Evolutionary conservation across 2,888 invertebrate species (phyloP).

Genomic region (Elaeidobius kamerunicus): DNA sequence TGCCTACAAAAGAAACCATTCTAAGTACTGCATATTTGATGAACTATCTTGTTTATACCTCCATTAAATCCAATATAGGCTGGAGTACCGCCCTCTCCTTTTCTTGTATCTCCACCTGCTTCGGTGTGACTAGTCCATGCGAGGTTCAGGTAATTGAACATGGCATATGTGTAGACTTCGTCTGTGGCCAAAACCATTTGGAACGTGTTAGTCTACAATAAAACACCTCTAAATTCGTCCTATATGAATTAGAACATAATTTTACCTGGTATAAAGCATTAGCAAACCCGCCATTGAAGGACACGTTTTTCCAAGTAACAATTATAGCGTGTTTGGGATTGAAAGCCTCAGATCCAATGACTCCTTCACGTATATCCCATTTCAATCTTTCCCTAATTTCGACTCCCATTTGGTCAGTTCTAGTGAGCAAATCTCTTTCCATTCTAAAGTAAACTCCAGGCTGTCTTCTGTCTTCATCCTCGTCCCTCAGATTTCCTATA

Average conservation of each 20-base stretch:
- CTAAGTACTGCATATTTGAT: neutral
- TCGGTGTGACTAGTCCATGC: constrained; percentile 91
- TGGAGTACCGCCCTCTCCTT: constrained; percentile 82
- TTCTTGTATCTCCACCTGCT: constrained; percentile 84
- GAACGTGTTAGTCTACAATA: constrained; percentile 83
- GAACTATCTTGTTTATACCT: constrained; percentile 19
- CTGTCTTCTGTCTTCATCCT: constrained; percentile 70
- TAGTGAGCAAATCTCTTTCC: constrained; percentile 66
- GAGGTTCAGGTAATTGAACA: constrained; percentile 90
- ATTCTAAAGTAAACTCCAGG: constrained; percentile 81
- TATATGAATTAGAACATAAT: neutral
- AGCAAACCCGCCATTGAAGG: constrained; percentile 80
- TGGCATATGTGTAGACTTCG: constrained; percentile 90
- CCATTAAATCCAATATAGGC: constrained; percentile 95
- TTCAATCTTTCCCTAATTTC: constrained; percentile 81
- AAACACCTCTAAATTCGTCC: neutral
- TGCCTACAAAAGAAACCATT: too few relatives aligned
- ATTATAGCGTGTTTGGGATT: constrained; percentile 87
- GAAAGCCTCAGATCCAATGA: constrained; percentile 88
- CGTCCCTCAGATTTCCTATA: constrained; percentile 55
- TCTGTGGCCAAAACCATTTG: constrained; percentile 92
- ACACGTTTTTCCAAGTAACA: constrained; percentile 95
- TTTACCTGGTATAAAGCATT: constrained; percentile 37
- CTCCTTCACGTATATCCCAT: constrained; percentile 87
- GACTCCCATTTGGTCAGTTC: constrained; percentile 80